Evolutionary conservation across 1,140 invertebrate genomes (phyloP).

Genomic region (Diabrotica virgifera): DNA sequence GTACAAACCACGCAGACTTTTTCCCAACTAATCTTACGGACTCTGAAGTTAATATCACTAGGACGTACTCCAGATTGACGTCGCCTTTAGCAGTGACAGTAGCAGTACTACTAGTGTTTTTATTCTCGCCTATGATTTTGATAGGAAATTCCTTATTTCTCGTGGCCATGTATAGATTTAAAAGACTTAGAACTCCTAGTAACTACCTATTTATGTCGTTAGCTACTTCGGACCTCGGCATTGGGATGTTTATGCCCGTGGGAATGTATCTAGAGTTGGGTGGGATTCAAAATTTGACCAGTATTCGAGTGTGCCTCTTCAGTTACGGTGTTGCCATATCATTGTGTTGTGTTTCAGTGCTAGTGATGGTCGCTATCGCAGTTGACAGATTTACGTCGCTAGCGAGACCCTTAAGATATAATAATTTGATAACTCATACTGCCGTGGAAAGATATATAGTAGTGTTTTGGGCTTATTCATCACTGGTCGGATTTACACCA

Average conservation of each 20-base stretch:
- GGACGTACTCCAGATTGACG: constrained; percentile 36
- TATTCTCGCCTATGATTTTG: constrained; percentile 57
- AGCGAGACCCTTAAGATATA: constrained; percentile 60
- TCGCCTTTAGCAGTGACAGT: constrained; percentile 51
- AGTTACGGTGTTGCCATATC: constrained; percentile 62
- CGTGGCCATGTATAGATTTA: constrained; percentile 58
- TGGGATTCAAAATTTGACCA: constrained; percentile 46
- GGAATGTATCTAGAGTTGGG: constrained; percentile 60
- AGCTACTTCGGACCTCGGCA: constrained; percentile 69
- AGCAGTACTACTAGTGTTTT: constrained; percentile 55
- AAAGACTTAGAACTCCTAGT: constrained; percentile 61
- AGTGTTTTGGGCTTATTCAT: constrained; percentile 61
- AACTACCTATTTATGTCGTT: constrained; percentile 73
- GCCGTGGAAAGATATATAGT: constrained; percentile 59
- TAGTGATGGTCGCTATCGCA: constrained; percentile 64
- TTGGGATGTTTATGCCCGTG: constrained; percentile 70
- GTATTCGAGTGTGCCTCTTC: constrained; percentile 54
- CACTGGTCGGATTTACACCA: constrained; percentile 56
- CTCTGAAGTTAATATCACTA: constrained; percentile 36
- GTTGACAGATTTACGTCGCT: constrained; percentile 64
- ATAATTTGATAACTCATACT: constrained; percentile 61
- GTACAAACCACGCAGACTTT: constrained; percentile 33
- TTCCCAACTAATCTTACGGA: constrained; percentile 34
- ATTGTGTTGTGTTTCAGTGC: constrained; percentile 61
- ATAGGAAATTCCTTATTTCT: constrained; percentile 59